Evolutionary conservation across 2,888 invertebrate genomes (phyloP).

Genomic region (Tortrix viridana): DNA sequence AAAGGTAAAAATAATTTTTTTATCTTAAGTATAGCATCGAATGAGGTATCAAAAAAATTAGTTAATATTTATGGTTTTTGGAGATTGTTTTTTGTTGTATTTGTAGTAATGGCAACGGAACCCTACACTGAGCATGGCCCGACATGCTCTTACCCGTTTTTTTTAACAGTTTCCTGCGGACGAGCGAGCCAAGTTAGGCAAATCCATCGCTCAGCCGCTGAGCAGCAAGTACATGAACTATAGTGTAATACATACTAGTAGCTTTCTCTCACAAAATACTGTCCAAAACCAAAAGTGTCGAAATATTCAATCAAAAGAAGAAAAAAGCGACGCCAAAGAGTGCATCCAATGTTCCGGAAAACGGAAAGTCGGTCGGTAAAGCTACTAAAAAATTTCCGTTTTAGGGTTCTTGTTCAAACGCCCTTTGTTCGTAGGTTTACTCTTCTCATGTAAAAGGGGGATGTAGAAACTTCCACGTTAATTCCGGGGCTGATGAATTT

Average conservation of each 20-base stretch:
- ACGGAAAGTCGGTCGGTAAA: slow-evolving; percentile 58
- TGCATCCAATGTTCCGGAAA: slow-evolving; percentile 55
- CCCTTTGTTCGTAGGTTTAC: slow-evolving; percentile 9
- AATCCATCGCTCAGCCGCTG: neutral
- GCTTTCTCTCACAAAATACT: neutral
- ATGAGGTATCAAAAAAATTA: too few species aligned
- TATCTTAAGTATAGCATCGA: too few species aligned
- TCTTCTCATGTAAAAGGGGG: neutral
- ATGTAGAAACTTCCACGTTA: slow-evolving; percentile 6
- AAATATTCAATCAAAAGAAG: slow-evolving; percentile 14
- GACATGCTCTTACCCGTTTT: too few species aligned
- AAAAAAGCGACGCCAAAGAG: slow-evolving; percentile 45
- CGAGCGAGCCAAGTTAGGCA: too few species aligned
- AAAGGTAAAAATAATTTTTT: too few species aligned
- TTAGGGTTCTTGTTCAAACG: slow-evolving; percentile 29
- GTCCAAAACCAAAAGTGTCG: slow-evolving; percentile 16
- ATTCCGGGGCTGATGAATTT: slow-evolving; percentile 1
- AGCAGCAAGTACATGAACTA: neutral
- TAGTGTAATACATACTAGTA: neutral
- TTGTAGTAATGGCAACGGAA: too few species aligned
- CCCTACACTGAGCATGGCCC: too few species aligned
- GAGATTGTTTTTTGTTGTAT: too few species aligned
- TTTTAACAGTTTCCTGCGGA: too few species aligned
- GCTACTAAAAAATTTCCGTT: slow-evolving; percentile 56
- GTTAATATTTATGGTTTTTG: too few species aligned